These are phyloP conservation scores for Slavum lentiscoides DNA, from an alignment of 2,888 invertebrate genomes.

Conservation along the genomic window DNA sequence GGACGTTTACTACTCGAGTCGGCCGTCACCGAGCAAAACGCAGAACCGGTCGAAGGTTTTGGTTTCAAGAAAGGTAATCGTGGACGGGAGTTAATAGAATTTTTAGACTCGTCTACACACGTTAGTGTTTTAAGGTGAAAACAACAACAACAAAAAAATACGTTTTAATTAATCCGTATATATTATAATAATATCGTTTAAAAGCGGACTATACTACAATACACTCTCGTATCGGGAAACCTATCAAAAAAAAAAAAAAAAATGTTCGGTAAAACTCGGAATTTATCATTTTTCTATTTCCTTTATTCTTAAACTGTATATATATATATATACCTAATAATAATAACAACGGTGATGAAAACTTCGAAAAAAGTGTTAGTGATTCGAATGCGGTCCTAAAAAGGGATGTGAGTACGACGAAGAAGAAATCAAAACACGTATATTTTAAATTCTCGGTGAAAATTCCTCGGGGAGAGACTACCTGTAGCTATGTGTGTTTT, in stretches of 20 bases:
- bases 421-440: too few species aligned
- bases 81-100: conserved; percentile 39
- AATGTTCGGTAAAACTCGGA: too few species aligned
- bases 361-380: too few species aligned
- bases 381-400: not conserved
- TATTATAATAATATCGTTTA: not conserved
- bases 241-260: not conserved
- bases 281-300: too few species aligned
- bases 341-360: too few species aligned
- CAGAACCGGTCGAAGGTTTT: conserved; percentile 52
- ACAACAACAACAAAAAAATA: not conserved
- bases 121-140: conserved; percentile 50
- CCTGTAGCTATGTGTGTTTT: too few species aligned
- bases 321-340: too few species aligned
- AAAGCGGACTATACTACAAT: not conserved
- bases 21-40: conserved; percentile 48
- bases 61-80: conserved; percentile 54
- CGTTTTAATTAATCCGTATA: conserved; percentile 20
- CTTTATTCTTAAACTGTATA: too few species aligned
- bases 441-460: too few species aligned
- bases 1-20: conserved; percentile 54
- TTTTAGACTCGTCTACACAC: conserved; percentile 32
- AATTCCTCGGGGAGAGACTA: not conserved
- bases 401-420: not conserved
- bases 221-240: too few species aligned